A percentile compares a stretch with the other conserved stretches of the same genome.
Evolutionary conservation across 2,113 vertebrate species (phyloP).

Genomic region (Aythya baeri): DNA sequence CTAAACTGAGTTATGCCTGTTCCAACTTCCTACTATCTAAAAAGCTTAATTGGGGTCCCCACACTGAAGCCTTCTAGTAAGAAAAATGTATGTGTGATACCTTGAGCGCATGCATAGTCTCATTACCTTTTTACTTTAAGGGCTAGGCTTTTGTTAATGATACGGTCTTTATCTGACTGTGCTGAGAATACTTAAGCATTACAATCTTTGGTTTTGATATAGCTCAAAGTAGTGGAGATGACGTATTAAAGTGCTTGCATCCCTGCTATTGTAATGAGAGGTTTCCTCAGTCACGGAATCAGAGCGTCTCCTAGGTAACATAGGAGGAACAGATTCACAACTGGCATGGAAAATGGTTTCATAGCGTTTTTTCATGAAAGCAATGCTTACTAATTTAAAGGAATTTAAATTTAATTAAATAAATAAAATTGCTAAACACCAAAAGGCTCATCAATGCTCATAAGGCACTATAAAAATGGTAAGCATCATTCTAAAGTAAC

Average conservation of each 20-base stretch:
- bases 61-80: background rate
- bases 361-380: background rate
- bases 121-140: background rate
- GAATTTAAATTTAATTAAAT: background rate
- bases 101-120: background rate
- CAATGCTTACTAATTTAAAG: background rate
- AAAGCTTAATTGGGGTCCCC: background rate
- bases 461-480: background rate
- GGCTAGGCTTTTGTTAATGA: background rate
- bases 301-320: background rate
- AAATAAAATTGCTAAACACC: background rate
- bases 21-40: background rate
- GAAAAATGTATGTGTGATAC: background rate
- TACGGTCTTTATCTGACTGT: background rate
- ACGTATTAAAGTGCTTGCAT: background rate
- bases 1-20: background rate
- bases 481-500: background rate
- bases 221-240: background rate
- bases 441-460: background rate
- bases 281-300: background rate
- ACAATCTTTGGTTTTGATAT: background rate
- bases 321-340: background rate
- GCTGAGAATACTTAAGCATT: background rate
- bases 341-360: background rate
- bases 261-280: background rate